Conservation (phyloP, 2,888 invertebrate species). For the Drosophila limbata region DNA sequence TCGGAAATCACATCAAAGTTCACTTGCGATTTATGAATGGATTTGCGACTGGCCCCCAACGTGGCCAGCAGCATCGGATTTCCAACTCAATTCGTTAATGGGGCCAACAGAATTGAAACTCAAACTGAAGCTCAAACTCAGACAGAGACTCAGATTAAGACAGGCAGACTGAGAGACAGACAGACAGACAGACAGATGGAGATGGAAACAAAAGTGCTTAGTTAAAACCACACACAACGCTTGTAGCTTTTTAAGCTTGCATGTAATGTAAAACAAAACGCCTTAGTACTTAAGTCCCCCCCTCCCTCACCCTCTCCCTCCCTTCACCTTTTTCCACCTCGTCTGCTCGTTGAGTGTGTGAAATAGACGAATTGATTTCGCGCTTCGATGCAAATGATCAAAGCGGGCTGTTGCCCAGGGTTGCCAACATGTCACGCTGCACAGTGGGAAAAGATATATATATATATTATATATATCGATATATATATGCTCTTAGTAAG, state of each 20-base stretch:
- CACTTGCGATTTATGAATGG: conserved; percentile 57
- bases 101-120: conserved; percentile 54
- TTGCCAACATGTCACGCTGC: conserved; percentile 15
- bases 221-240: conserved; percentile 64
- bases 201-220: conserved; percentile 60
- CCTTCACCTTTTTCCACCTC: background rate
- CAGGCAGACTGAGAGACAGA: conserved; percentile 16
- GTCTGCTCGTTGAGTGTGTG: conserved; percentile 43
- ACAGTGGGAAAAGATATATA: no score
- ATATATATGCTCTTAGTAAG: no score
- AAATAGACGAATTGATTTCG: conserved; percentile 79
- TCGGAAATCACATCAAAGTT: conserved; percentile 23
- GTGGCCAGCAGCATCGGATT: conserved; percentile 63
- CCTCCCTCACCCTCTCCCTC: background rate
- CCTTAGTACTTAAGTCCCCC: conserved; percentile 39
- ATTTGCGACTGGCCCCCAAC: conserved; percentile 54
- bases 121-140: conserved; percentile 30
- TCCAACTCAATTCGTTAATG: conserved; percentile 66
- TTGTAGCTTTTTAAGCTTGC: conserved; percentile 55
- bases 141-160: conserved; percentile 20
- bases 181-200: conserved; percentile 18
- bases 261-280: conserved; percentile 73
- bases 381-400: conserved; percentile 78
- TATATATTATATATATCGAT: no score
- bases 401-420: conserved; percentile 58